These are phyloP conservation scores for Karalla daura DNA, from an alignment of 2,797 vertebrate genomes.

Conservation along the genomic window DNA sequence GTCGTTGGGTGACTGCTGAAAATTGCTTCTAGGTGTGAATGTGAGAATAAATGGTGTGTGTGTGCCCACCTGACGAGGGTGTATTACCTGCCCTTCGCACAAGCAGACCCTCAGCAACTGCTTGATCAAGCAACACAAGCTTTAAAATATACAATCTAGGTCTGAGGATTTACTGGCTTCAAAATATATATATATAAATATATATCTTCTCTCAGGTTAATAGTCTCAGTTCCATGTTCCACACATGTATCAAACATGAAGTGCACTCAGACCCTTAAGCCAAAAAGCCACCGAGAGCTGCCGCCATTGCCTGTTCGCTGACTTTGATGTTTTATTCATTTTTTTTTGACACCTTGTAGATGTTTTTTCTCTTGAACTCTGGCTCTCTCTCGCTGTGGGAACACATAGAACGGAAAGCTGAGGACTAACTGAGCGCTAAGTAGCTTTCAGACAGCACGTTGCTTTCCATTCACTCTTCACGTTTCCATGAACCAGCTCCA, in stretches of 20 bases:
- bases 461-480: not conserved
- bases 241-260: constrained; percentile 73
- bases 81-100: too few species aligned
- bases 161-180: constrained; percentile 22
- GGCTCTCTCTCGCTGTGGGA: constrained; percentile 13
- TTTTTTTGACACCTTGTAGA: constrained; percentile 55
- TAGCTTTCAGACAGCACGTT: constrained; percentile 8
- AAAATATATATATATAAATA: too few species aligned
- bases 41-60: too few species aligned
- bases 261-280: constrained; percentile 22
- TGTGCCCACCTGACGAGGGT: too few species aligned
- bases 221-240: constrained; percentile 31
- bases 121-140: not conserved
- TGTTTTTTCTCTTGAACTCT: constrained; percentile 44
- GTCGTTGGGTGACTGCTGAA: too few species aligned
- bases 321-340: constrained; percentile 73
- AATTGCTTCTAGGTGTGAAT: too few species aligned
- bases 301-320: constrained; percentile 30
- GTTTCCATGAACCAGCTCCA: not conserved
- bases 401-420: constrained; percentile 31
- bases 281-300: constrained; percentile 41
- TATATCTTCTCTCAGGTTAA: constrained; percentile 43
- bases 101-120: too few species aligned
- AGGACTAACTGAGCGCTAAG: not conserved
- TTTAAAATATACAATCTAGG: constrained; percentile 19